Conservation (phyloP, 2,888 invertebrate species). For the Chrysomela aeneicollis region DNA sequence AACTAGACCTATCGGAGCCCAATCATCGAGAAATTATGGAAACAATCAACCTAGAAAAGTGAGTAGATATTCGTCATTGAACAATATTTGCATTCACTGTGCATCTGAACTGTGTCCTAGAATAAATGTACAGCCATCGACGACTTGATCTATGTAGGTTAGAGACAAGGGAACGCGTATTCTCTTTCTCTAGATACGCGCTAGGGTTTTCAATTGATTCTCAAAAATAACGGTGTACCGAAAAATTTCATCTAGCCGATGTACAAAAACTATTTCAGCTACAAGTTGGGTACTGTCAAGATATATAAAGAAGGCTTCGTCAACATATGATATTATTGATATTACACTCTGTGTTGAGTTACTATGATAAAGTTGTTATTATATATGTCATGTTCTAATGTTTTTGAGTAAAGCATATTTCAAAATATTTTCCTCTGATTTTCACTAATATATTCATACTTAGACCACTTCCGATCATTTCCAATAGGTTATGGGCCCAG, state of each 20-base stretch:
- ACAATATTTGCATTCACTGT: constrained; percentile 18
- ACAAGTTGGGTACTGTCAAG: no score
- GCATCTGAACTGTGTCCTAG: constrained; percentile 24
- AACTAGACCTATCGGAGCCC: background rate
- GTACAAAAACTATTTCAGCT: no score
- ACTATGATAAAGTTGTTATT: no score
- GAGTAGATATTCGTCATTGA: background rate
- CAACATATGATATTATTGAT: no score
- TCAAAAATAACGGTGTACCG: background rate
- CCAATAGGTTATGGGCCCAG: no score
- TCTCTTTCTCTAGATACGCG: constrained; percentile 18
- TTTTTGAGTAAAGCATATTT: no score
- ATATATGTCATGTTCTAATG: no score
- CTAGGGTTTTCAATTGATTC: constrained; percentile 31
- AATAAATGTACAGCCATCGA: constrained; percentile 13
- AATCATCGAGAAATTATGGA: background rate
- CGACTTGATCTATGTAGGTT: constrained; percentile 23
- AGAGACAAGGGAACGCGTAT: constrained; percentile 17
- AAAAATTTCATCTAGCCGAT: background rate
- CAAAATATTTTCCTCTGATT: no score
- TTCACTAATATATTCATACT: no score
- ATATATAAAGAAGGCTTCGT: no score
- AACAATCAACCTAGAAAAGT: constrained; percentile 2
- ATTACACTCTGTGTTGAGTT: no score
- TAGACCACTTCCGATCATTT: no score